Conservation (phyloP, 2,797 vertebrate genomes). For the Telmatherina bonti region DNA sequence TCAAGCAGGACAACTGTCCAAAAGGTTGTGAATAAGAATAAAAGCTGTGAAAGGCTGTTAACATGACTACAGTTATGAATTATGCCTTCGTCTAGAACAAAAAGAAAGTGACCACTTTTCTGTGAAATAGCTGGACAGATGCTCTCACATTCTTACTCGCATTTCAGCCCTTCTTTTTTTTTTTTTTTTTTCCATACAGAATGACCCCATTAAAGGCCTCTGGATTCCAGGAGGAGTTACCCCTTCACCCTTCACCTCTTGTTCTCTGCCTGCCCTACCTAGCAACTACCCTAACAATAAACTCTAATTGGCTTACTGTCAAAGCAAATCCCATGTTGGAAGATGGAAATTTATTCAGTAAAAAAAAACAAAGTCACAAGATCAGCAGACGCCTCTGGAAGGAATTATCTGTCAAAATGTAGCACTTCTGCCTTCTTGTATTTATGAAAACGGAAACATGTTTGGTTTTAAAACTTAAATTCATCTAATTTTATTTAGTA, state of each 20-base stretch:
- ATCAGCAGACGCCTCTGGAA: not conserved
- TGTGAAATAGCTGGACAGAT: not conserved
- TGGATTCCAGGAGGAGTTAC: slow-evolving; percentile 72
- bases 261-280: slow-evolving; percentile 67
- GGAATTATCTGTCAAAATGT: not conserved
- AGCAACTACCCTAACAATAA: slow-evolving; percentile 68
- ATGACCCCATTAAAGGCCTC: slow-evolving; percentile 66
- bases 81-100: not conserved
- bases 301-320: slow-evolving; percentile 83
- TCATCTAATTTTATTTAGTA: not conserved
- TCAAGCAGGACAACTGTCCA: not conserved
- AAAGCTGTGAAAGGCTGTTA: not conserved
- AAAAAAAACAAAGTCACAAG: slow-evolving; percentile 22
- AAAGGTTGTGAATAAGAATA: not conserved
- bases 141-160: slow-evolving; percentile 39
- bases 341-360: slow-evolving; percentile 46
- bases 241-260: slow-evolving; percentile 73
- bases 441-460: not conserved
- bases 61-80: not conserved
- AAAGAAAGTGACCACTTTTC: not conserved
- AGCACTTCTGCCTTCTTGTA: accelerated
- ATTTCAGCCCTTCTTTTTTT: slow-evolving; percentile 30
- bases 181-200: slow-evolving; percentile 24
- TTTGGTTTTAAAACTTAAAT: not conserved
- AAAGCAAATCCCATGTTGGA: slow-evolving; percentile 48